Conservation (phyloP, 2,797 vertebrate species). For the Euphonia xanthogaster region DNA sequence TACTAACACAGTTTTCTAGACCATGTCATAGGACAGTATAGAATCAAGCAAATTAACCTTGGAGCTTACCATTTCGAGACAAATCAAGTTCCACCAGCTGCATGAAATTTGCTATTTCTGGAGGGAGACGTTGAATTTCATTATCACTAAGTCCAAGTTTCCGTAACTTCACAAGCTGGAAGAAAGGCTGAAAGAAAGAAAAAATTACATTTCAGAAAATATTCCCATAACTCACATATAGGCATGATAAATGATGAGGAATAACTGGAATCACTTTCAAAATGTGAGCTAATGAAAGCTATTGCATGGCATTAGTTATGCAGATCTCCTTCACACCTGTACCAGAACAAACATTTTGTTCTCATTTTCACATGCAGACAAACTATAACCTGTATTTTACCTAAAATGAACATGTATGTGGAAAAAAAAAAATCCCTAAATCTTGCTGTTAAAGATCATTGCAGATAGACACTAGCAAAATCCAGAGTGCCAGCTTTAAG, state of each 20-base stretch:
- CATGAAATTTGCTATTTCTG: constrained; percentile 98
- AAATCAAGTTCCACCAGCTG: constrained; percentile 96
- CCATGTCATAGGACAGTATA: neutral
- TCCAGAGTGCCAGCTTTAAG: neutral
- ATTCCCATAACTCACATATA: neutral
- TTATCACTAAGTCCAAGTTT: constrained; percentile 98
- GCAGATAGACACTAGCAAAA: neutral
- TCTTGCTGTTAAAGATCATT: neutral
- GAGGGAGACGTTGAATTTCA: constrained; percentile 93
- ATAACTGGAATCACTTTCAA: neutral
- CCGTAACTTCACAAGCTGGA: constrained; percentile 93
- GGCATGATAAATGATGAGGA: neutral
- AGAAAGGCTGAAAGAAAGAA: constrained; percentile 88
- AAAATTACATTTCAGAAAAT: constrained; percentile 12
- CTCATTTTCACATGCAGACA: neutral
- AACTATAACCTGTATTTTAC: neutral
- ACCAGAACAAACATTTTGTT: neutral
- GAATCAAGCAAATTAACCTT: neutral
- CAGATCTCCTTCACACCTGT: neutral
- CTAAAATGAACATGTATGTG: neutral
- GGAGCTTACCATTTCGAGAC: constrained; percentile 90
- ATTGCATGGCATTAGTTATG: neutral
- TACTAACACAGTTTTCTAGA: neutral
- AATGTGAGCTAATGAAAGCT: neutral
- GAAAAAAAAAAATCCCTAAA: neutral